phyloP scores from a whole-genome alignment of 2,888 invertebrate species.

The Agonopterix subpropinquella region DNA sequence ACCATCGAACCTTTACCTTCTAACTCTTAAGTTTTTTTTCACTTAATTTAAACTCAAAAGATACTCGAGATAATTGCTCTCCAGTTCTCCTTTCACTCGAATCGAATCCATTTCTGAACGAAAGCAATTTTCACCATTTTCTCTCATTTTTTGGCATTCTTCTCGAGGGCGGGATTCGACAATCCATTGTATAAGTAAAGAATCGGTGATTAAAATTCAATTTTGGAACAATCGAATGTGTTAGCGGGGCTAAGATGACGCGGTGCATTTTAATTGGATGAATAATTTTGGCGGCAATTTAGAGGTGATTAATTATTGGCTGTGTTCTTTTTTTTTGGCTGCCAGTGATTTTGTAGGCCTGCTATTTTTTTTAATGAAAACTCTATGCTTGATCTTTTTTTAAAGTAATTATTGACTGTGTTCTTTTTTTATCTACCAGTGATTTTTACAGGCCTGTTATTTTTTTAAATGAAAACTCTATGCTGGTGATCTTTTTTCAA shows the following conservation, averaged over 20 bases:
- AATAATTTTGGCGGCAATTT: constrained; percentile 42
- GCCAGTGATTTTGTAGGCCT: too few species aligned
- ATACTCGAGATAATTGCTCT: constrained; percentile 74
- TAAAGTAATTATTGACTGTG: constrained; percentile 6
- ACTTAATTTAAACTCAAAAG: constrained; percentile 75
- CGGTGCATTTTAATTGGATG: constrained; percentile 72
- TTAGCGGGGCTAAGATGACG: constrained; percentile 53
- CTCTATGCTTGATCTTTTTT: too few species aligned
- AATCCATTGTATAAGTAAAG: constrained; percentile 62
- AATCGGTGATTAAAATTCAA: constrained; percentile 75
- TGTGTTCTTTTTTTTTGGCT: background rate
- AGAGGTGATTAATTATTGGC: constrained; percentile 11
- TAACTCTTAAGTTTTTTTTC: constrained; percentile 53
- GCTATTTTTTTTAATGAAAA: too few species aligned
- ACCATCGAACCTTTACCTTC: too few species aligned
- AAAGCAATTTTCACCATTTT: constrained; percentile 65
- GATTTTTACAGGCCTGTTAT: too few species aligned
- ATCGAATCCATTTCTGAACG: constrained; percentile 60
- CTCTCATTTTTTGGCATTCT: constrained; percentile 69
- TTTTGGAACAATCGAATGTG: constrained; percentile 69
- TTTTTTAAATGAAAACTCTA: too few species aligned
- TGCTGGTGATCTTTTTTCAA: too few species aligned
- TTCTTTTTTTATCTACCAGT: too few species aligned
- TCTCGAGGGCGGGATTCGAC: constrained; percentile 24
- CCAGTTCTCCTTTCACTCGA: constrained; percentile 45